Percentiles rank a stretch among this genome's conserved stretches.
These are phyloP conservation scores for Sardinella longiceps DNA, from an alignment of 2,797 vertebrate genomes.

Conservation along the genomic window DNA sequence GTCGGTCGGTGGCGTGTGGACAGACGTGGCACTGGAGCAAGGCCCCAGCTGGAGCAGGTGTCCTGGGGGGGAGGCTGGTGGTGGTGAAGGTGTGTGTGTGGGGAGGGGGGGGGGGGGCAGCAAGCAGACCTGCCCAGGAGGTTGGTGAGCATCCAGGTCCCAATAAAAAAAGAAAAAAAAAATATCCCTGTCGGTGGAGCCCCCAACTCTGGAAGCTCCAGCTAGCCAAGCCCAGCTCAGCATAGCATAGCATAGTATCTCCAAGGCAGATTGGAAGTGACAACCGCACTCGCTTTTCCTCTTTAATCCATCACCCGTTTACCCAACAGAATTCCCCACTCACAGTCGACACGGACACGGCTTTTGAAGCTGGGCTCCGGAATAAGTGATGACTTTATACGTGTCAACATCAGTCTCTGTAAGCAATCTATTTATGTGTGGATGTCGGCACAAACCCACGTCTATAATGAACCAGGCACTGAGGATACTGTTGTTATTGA, in stretches of 20 bases:
- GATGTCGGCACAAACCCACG: not conserved
- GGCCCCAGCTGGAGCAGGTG: slow-evolving; percentile 60
- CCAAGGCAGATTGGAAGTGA: slow-evolving; percentile 48
- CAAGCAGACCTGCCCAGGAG: not conserved
- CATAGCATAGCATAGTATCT: no score
- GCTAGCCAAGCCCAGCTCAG: slow-evolving; percentile 38
- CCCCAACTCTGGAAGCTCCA: slow-evolving; percentile 32
- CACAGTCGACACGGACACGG: slow-evolving; percentile 48
- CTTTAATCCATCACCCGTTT: slow-evolving; percentile 51
- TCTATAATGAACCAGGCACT: not conserved
- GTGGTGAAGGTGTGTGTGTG: no score
- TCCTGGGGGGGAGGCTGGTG: slow-evolving; percentile 49
- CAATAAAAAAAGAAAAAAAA: not conserved
- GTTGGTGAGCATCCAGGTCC: not conserved
- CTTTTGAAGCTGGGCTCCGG: slow-evolving; percentile 7
- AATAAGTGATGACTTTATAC: slow-evolving; percentile 29
- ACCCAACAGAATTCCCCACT: slow-evolving; percentile 37
- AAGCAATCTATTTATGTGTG: slow-evolving; percentile 10
- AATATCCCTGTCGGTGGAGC: slow-evolving; percentile 19
- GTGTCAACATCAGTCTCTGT: slow-evolving; percentile 24
- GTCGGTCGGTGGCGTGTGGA: slow-evolving; percentile 38
- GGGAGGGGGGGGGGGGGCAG: slow-evolving; percentile 22
- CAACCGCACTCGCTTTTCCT: slow-evolving; percentile 46
- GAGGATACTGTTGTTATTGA: not conserved
- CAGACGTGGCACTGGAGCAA: slow-evolving; percentile 58